A percentile compares a stretch with the other conserved stretches of the same genome.
Conservation (phyloP, 2,797 vertebrate species). For the Corythornis leucogaster region DNA sequence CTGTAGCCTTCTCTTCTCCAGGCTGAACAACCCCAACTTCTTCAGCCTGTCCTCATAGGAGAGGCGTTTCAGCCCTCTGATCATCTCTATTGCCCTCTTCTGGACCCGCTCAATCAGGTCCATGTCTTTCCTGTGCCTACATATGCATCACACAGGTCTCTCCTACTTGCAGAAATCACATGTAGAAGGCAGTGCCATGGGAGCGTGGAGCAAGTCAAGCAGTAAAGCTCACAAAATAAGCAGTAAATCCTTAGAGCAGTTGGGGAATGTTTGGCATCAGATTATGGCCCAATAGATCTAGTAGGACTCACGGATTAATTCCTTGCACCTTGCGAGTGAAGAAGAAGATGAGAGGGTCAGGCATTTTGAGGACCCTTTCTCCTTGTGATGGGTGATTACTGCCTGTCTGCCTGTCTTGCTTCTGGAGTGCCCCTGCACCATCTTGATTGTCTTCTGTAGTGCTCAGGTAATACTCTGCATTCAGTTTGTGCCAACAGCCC, state of each 20-base stretch:
- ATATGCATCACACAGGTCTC: rapidly evolving
- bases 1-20: too few relatives aligned
- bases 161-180: not conserved
- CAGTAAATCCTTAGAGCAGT: not conserved
- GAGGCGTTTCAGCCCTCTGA: too few relatives aligned
- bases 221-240: not conserved
- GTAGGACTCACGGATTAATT: not conserved
- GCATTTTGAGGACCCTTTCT: not conserved
- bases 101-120: too few relatives aligned
- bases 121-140: not conserved
- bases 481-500: not conserved
- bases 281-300: not conserved
- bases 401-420: not conserved
- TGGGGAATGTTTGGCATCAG: not conserved
- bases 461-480: rapidly evolving
- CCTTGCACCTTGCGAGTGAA: not conserved
- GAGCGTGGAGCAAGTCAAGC: not conserved
- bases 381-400: not conserved
- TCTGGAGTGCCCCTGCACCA: not conserved
- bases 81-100: too few relatives aligned
- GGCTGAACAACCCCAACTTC: too few relatives aligned
- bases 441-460: not conserved
- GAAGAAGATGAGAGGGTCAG: not conserved
- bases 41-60: too few relatives aligned
- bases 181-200: not conserved